phyloP scores from a whole-genome alignment of 2,888 invertebrate species.

The Scaptodrosophila latifasciaeformis region DNA sequence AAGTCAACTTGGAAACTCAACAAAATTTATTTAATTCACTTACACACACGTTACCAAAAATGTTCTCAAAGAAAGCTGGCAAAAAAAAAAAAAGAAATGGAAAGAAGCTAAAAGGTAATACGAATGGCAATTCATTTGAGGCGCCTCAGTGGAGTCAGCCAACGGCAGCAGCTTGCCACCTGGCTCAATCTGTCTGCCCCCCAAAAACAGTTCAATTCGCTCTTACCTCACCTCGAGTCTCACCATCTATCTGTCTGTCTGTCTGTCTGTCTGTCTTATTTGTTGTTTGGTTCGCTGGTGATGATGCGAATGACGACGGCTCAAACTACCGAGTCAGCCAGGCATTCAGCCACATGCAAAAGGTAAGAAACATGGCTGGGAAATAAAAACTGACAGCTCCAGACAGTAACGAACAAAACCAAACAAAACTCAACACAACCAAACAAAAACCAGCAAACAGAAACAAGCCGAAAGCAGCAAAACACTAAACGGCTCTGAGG shows the following conservation, averaged over 20 bases:
- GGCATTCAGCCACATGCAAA: neutral
- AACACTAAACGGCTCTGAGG: neutral
- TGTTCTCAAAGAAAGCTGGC: neutral
- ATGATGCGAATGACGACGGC: slow-evolving; percentile 4
- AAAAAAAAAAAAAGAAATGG: neutral
- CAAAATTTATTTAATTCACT: slow-evolving; percentile 54
- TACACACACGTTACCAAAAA: slow-evolving; percentile 27
- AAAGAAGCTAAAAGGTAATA: neutral
- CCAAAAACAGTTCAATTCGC: too few relatives aligned
- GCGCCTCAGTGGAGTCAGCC: slow-evolving; percentile 5
- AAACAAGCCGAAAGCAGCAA: too few relatives aligned
- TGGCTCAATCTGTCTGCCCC: neutral
- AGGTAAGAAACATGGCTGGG: slow-evolving; percentile 7
- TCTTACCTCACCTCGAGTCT: too few relatives aligned
- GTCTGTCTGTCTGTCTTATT: neutral
- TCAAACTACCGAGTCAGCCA: neutral
- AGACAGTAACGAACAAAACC: neutral
- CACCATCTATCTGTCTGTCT: neutral
- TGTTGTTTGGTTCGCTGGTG: neutral
- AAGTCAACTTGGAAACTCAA: slow-evolving; percentile 18
- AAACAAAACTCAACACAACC: too few relatives aligned
- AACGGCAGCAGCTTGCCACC: neutral
- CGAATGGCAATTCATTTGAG: slow-evolving; percentile 21
- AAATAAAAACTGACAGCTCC: slow-evolving; percentile 5
- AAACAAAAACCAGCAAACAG: too few relatives aligned